A percentile compares a stretch with the other conserved stretches of the same genome.
Conservation (phyloP, 2,797 vertebrate species). For the Lagocephalus sceleratus region DNA sequence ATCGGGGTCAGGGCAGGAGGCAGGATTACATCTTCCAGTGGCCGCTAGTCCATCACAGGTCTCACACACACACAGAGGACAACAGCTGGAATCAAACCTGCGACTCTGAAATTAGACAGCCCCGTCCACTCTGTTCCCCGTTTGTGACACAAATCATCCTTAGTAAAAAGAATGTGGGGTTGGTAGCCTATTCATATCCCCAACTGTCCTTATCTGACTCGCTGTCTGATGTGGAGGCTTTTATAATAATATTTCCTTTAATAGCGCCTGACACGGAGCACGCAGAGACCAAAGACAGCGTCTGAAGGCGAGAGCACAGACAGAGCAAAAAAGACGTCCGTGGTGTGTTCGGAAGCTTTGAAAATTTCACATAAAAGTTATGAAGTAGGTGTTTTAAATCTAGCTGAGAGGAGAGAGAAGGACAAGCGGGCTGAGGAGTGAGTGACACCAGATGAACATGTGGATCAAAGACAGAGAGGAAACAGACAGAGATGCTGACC, state of each 20-base stretch:
- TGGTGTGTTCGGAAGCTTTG: conserved; percentile 3
- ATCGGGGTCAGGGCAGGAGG: too few relatives aligned
- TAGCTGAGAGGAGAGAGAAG: conserved; percentile 2
- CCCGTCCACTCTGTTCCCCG: too few relatives aligned
- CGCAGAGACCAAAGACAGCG: neutral
- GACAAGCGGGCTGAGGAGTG: conserved; percentile 1
- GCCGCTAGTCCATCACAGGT: too few relatives aligned
- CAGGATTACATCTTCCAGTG: too few relatives aligned
- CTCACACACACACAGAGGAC: too few relatives aligned
- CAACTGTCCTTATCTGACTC: conserved; percentile 11
- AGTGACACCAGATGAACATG: conserved; percentile 18
- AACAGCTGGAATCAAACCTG: too few relatives aligned
- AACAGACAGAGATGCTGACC: conserved; percentile 36
- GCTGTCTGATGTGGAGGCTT: conserved; percentile 25
- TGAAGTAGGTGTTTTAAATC: conserved; percentile 26
- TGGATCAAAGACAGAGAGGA: conserved; percentile 4
- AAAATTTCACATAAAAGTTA: conserved; percentile 14
- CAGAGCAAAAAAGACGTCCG: neutral
- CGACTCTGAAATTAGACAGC: too few relatives aligned
- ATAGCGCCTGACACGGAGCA: conserved; percentile 5
- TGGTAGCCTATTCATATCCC: conserved; percentile 3
- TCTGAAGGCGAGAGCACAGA: neutral
- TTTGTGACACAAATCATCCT: too few relatives aligned
- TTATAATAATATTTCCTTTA: conserved; percentile 35
- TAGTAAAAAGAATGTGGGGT: too few relatives aligned